phyloP scores from a whole-genome alignment of 2,797 vertebrate genomes.

The Sorex maritimensis region DNA sequence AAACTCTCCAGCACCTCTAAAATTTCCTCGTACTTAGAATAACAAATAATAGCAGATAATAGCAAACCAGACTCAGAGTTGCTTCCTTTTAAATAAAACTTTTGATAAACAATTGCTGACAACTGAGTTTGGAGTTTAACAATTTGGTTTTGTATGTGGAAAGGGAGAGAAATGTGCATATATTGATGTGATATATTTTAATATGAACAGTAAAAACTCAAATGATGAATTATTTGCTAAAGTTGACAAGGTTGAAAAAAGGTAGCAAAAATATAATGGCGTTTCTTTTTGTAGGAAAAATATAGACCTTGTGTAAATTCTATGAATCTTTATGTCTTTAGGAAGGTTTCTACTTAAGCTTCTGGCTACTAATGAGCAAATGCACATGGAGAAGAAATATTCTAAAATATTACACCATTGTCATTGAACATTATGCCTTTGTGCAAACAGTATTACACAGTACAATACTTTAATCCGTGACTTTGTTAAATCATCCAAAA shows the following conservation, averaged over 20 bases:
- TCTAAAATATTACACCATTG: slow-evolving; percentile 27
- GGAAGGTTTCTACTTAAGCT: neutral
- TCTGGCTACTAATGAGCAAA: neutral
- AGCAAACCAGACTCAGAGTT: slow-evolving; percentile 70
- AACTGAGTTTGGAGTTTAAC: slow-evolving; percentile 77
- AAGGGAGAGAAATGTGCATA: slow-evolving; percentile 23
- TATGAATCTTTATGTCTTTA: neutral
- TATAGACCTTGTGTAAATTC: neutral
- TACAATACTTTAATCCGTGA: neutral
- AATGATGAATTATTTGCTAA: neutral
- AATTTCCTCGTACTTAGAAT: slow-evolving; percentile 84
- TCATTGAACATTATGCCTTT: neutral
- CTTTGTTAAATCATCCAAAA: slow-evolving; percentile 29
- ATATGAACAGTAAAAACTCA: neutral
- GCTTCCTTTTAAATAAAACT: slow-evolving; percentile 84
- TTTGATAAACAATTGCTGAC: slow-evolving; percentile 77
- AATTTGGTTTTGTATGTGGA: neutral
- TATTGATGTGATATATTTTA: neutral
- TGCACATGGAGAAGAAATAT: neutral
- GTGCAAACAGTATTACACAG: neutral
- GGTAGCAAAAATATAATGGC: no score
- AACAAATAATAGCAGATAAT: slow-evolving; percentile 77
- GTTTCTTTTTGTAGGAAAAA: neutral
- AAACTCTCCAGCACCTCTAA: slow-evolving; percentile 80
- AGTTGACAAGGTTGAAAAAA: slow-evolving; percentile 10